Conservation (phyloP, 2,888 invertebrate species). For the Calameuta idolon region DNA sequence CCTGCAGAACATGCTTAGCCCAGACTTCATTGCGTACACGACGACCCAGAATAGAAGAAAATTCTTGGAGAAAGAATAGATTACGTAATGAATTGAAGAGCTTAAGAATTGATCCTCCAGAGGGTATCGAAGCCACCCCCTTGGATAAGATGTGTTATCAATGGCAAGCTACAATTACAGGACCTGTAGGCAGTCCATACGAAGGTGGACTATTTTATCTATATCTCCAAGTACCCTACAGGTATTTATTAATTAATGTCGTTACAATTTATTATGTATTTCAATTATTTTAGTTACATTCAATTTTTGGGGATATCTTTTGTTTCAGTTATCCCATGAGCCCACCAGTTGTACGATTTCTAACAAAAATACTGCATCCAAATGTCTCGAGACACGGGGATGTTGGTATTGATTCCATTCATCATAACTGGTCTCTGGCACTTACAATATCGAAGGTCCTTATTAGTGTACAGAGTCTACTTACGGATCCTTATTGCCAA, state of each 20-base stretch:
- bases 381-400: constrained; percentile 96
- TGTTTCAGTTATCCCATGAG: constrained; percentile 83
- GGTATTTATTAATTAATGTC: constrained; percentile 66
- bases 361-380: constrained; percentile 94
- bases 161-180: constrained; percentile 94
- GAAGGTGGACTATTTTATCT: constrained; percentile 94
- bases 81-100: constrained; percentile 81
- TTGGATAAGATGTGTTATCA: constrained; percentile 85
- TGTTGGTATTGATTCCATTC: constrained; percentile 94
- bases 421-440: constrained; percentile 96
- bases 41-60: constrained; percentile 76
- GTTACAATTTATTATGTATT: neutral
- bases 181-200: constrained; percentile 92
- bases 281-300: neutral
- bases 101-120: constrained; percentile 82
- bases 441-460: constrained; percentile 90
- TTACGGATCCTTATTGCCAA: constrained; percentile 90
- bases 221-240: constrained; percentile 88
- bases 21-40: constrained; percentile 81
- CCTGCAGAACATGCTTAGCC: constrained; percentile 88
- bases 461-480: constrained; percentile 87
- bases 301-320: neutral
- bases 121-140: constrained; percentile 86
- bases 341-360: constrained; percentile 91
- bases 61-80: constrained; percentile 85